phyloP scores from a whole-genome alignment of 2,888 invertebrate genomes.

The Asteroscopus sphinx region DNA sequence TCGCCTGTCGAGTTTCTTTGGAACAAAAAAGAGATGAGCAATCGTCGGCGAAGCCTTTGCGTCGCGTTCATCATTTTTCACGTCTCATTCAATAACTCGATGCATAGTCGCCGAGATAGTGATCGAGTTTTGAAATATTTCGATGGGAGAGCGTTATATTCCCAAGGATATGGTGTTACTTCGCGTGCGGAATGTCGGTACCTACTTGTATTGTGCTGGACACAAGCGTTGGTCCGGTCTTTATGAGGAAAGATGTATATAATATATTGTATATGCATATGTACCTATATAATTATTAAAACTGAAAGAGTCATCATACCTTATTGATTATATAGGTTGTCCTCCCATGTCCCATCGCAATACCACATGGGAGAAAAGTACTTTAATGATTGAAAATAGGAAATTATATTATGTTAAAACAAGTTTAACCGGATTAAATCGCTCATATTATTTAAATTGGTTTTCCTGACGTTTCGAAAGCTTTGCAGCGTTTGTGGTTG shows the following conservation, averaged over 20 bases:
- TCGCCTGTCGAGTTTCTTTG: slow-evolving; percentile 54
- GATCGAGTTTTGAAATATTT: slow-evolving; percentile 89
- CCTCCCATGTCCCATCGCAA: no score
- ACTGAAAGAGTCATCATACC: not conserved
- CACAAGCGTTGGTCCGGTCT: slow-evolving; percentile 8
- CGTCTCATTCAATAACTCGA: slow-evolving; percentile 89
- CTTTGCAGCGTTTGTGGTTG: no score
- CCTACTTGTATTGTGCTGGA: slow-evolving; percentile 50
- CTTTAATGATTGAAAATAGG: no score
- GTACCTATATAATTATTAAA: not conserved
- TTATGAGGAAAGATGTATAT: slow-evolving; percentile 8
- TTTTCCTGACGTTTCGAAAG: no score
- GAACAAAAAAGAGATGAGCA: slow-evolving; percentile 71
- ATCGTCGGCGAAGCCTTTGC: slow-evolving; percentile 85
- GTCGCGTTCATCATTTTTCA: slow-evolving; percentile 87
- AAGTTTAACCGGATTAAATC: no score
- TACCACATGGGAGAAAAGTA: no score
- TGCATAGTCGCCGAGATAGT: slow-evolving; percentile 87
- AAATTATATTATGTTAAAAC: no score
- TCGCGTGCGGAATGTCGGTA: slow-evolving; percentile 85
- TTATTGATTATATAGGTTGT: not conserved
- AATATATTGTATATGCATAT: no score
- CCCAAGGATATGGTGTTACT: slow-evolving; percentile 90
- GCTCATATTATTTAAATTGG: no score
- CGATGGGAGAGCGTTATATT: slow-evolving; percentile 85